A percentile compares a stretch with the other conserved stretches of the same genome.
phyloP scores from a whole-genome alignment of 2,797 vertebrate genomes.

The Carcharodon carcharias region DNA sequence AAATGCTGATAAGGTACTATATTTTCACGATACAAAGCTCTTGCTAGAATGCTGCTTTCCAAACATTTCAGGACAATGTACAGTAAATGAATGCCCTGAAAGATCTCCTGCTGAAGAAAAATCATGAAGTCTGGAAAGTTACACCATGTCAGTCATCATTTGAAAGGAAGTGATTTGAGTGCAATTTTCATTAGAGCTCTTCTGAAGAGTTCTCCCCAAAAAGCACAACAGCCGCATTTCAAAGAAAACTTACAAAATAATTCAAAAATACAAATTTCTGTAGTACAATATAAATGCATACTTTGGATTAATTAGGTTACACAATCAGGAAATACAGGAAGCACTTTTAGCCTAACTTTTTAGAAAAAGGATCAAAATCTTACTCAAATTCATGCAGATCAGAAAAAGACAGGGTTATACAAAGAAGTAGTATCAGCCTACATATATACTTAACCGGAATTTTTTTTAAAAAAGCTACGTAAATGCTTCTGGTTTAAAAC shows the following conservation, averaged over 20 bases:
- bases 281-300: background rate
- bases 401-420: background rate
- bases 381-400: background rate
- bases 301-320: background rate
- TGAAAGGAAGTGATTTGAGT: background rate
- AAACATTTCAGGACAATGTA: background rate
- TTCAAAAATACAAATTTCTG: constrained; percentile 1
- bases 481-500: background rate
- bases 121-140: background rate
- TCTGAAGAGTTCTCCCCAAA: background rate
- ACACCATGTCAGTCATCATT: background rate
- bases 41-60: background rate
- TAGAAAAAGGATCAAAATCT: background rate
- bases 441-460: background rate
- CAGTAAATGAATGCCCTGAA: background rate
- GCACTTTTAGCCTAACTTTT: background rate
- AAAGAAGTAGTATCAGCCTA: background rate
- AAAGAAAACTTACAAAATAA: background rate
- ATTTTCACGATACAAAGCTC: background rate
- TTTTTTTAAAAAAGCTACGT: background rate
- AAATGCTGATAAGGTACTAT: background rate
- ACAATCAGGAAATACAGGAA: background rate
- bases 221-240: background rate
- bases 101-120: background rate
- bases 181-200: background rate